Base-by-base conservation (phyloP, 1,140 invertebrate genomes). In the Drosophila bocki region DNA sequence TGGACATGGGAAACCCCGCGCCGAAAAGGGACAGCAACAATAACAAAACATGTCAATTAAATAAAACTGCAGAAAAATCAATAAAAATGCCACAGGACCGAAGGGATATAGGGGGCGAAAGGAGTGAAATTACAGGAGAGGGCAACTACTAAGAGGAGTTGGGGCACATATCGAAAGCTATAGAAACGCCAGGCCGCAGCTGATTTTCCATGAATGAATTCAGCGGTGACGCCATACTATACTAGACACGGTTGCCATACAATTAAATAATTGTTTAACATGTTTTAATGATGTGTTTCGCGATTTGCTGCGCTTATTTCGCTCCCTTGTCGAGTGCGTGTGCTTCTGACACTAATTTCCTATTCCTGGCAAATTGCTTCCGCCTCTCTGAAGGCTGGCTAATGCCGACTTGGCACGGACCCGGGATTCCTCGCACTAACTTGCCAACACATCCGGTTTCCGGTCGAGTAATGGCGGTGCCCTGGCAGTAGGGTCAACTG, bases 21-120 rank as follows among this genome's bases (percentile, higher is more conserved):
- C 32, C 42, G 65, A 60, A 90, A 70, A 64, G 68, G 56, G 86
- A 90, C 26, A 77, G 78, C 78, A 90, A 85, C 78, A 90, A 85
- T 85, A 91, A 90, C 86, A 90, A 85, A 90, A 90, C 85, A 85
- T 91, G 78, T 85, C 85, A 91, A 91, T 91, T 91, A 91, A 91
- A 80, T 87, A 83, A 90, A 91, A 91, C 80, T 86, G 79, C 82
- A 80, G 76, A 78, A 91, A 91, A 91, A 91, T 91, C 87, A 83
- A 91, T 91, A 91, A 75, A 83, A 82, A 56, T 76, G 58, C 67
- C 67, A 78, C 78, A 56, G 44, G 57, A 64, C 37, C 58, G 53
- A 60, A 26, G n/a, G n/a, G 29, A 3, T 12, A 13, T n/a, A 29
- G 48, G 48, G 48, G 29, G 15, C 32, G 65, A 75, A 71, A 61